Percentiles rank a stretch among this genome's conserved stretches.
These are phyloP conservation scores for Chelonia mydas DNA, from an alignment of 2,797 vertebrate genomes.

Conservation along the genomic window DNA sequence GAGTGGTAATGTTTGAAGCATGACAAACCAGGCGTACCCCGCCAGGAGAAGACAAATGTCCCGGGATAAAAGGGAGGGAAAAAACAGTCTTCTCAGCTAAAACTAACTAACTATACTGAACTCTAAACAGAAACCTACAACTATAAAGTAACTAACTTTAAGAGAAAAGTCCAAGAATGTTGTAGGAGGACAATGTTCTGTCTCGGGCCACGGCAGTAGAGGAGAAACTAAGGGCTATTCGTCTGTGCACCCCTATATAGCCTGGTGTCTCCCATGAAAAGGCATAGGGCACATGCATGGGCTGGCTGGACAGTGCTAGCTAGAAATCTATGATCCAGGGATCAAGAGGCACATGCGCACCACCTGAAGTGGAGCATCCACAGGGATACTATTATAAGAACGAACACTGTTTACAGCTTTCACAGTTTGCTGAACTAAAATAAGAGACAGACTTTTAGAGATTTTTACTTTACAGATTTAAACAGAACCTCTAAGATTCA, in stretches of 20 bases:
- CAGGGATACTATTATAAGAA: not conserved
- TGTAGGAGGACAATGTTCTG: not conserved
- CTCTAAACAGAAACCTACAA: not conserved
- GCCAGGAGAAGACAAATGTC: not conserved
- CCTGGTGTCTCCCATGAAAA: not conserved
- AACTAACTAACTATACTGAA: not conserved
- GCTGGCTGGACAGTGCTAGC: not conserved
- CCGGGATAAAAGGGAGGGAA: not conserved
- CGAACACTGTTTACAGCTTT: not conserved
- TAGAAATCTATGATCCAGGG: not conserved
- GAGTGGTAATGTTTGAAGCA: too few species aligned
- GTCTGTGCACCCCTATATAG: not conserved
- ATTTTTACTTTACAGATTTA: not conserved
- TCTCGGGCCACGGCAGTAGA: not conserved
- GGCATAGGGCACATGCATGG: not conserved
- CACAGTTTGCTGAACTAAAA: not conserved
- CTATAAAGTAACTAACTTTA: not conserved
- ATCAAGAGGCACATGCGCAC: not conserved
- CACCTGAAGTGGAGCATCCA: not conserved
- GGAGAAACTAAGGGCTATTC: not conserved
- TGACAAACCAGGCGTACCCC: not conserved
- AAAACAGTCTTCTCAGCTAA: not conserved
- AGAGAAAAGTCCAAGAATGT: not conserved
- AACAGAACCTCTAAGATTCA: not conserved
- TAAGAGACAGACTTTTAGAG: not conserved